phyloP scores from a whole-genome alignment of 2,113 vertebrate genomes.

The Laterallus jamaicensis region DNA sequence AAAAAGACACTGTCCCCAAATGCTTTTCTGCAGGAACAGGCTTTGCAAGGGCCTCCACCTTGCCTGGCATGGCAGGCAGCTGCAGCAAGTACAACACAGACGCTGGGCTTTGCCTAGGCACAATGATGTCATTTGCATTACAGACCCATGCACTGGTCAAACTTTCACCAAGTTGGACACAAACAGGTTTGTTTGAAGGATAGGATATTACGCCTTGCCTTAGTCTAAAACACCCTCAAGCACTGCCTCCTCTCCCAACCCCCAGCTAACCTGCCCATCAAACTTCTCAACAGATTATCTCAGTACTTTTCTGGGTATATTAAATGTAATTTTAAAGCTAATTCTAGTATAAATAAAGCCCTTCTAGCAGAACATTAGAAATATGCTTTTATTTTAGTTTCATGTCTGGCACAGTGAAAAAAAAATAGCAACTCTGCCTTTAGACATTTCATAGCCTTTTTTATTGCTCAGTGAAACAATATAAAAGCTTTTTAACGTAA shows the following conservation, averaged over 20 bases:
- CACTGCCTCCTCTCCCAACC: background rate
- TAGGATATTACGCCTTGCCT: background rate
- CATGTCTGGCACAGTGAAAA: conserved; percentile 26
- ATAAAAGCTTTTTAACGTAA: conserved; percentile 45
- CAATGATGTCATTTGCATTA: background rate
- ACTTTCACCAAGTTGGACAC: background rate
- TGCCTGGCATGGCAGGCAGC: fast-evolving
- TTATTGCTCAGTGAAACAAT: conserved; percentile 51
- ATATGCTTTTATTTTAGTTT: conserved; percentile 20
- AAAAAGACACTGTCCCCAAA: background rate
- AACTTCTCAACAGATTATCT: background rate
- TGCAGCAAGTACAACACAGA: background rate
- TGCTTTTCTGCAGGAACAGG: background rate
- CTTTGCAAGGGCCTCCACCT: background rate
- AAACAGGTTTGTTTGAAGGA: background rate
- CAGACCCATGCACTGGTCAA: background rate
- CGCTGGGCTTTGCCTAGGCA: background rate
- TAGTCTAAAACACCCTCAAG: background rate
- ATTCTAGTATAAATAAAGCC: conserved; percentile 14
- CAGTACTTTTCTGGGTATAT: background rate
- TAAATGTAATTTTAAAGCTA: conserved; percentile 45
- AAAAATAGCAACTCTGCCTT: conserved; percentile 38
- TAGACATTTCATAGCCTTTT: conserved; percentile 39
- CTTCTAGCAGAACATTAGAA: conserved; percentile 15
- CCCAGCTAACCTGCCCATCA: background rate